Base-by-base conservation (phyloP, 2,888 invertebrate species). In the Sphaerophoria taeniata region DNA sequence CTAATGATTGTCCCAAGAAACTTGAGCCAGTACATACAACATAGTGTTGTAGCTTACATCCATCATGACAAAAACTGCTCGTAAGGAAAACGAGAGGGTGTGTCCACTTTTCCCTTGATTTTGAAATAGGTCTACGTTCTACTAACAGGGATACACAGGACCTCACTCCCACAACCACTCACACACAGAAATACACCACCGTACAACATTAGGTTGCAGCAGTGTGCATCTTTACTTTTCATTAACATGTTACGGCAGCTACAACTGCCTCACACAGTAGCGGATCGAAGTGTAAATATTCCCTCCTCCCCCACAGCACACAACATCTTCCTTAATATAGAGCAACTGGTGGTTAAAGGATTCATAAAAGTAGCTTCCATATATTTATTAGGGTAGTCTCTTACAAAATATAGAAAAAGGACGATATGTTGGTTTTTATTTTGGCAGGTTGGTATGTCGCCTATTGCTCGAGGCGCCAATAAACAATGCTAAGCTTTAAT, bases 291-390 rank as follows among this genome's bases (percentile, higher is more conserved):
- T 61, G 65, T 65, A 79, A 78, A 73, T 36, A 69, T 49, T 33
- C 56, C 36, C 12, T 3, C 60, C 60, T 12, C 3, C 6, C 60
- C 34, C 11, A n/a, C 6, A 11, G 24, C 24, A 60, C 16, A 43
- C 39, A 36, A 12, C 11, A 36, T 43, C 39, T 39, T 39, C 55
- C 63, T 45, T 34, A 31, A 53, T 60, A 60, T 43, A 31, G 31
- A 82, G 69, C 85, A 85, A 85, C 85, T 85, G 69, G 85, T 85
- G 85, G 85, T 76, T 76, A 79, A 75, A 79, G 79, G 78, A 83
- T 79, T 79, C 79, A 78, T 79, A 79, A 74, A 79, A 84, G 65
- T 71, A 75, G 79, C 79, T 24, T 2, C 1, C 24, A 71, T 58
- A 65, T 70, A 71, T 71, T 65, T 81, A 71, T 69, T 51, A 63